Percentiles rank a stretch among this genome's conserved stretches.
Evolutionary conservation across 2,888 invertebrate genomes (phyloP).

Genomic region (Phyllotreta striolata): DNA sequence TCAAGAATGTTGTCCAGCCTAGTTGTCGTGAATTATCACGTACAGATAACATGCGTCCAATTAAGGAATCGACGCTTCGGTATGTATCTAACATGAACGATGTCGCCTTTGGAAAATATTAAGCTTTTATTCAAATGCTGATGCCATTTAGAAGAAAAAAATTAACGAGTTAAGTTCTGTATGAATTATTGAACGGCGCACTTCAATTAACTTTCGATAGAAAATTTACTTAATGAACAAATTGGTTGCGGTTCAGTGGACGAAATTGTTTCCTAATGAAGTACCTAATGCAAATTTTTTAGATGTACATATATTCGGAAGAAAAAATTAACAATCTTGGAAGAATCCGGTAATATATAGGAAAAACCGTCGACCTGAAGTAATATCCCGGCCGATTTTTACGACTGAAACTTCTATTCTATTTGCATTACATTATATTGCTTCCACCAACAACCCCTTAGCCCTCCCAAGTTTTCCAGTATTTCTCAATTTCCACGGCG

Average conservation of each 20-base stretch:
- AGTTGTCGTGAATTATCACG: slow-evolving; percentile 27
- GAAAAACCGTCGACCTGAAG: slow-evolving; percentile 21
- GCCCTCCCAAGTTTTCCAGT: slow-evolving; percentile 49
- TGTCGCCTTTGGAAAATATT: slow-evolving; percentile 1
- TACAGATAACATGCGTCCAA: slow-evolving; percentile 28
- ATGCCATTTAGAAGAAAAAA: too few species aligned
- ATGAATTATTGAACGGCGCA: too few species aligned
- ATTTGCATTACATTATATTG: slow-evolving; percentile 55
- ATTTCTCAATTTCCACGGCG: slow-evolving; percentile 52
- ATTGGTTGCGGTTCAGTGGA: too few species aligned
- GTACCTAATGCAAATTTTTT: slow-evolving; percentile 14
- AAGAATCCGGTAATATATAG: slow-evolving; percentile 20
- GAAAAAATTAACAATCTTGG: slow-evolving; percentile 19
- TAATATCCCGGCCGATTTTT: slow-evolving; percentile 47
- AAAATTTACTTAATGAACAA: too few species aligned
- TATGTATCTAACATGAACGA: slow-evolving; percentile 13
- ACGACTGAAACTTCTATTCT: slow-evolving; percentile 51
- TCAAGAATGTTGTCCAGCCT: slow-evolving; percentile 19
- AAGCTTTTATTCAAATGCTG: too few species aligned
- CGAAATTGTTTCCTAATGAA: too few species aligned
- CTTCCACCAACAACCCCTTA: slow-evolving; percentile 39
- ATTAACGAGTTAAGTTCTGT: too few species aligned
- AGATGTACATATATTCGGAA: background rate
- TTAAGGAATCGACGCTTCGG: slow-evolving; percentile 22
- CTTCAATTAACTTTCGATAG: too few species aligned